A percentile compares a stretch with the other conserved stretches of the same genome.
phyloP scores from a whole-genome alignment of 92 coral and sea anemone species.

The Siderastrea siderea region DNA sequence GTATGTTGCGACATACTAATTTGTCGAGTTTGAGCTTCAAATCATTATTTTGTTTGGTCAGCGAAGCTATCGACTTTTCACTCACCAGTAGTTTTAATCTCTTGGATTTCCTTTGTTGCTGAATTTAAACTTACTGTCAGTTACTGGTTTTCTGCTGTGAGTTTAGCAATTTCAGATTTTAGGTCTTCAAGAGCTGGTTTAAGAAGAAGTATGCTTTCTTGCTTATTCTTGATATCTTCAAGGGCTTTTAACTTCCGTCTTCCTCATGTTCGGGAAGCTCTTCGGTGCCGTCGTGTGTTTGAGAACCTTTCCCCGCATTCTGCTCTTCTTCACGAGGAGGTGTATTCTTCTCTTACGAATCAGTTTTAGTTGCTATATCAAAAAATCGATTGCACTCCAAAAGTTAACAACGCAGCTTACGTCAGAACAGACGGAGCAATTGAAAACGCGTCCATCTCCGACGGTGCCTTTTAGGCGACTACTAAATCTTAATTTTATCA shows the following conservation, averaged over 20 bases:
- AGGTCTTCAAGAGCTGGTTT: neutral
- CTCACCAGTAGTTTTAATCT: too few species aligned
- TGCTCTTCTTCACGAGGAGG: too few species aligned
- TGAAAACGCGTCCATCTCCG: neutral
- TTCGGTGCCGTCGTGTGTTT: neutral
- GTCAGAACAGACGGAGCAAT: neutral
- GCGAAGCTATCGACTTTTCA: too few species aligned
- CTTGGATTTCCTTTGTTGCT: too few species aligned
- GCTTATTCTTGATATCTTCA: neutral
- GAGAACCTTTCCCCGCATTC: neutral
- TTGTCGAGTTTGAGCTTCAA: neutral
- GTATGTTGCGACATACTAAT: neutral
- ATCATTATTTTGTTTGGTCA: too few species aligned
- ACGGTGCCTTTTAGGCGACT: neutral
- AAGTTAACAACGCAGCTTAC: neutral
- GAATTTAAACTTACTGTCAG: neutral
- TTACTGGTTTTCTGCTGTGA: neutral
- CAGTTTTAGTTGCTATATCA: too few species aligned
- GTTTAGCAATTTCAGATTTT: neutral
- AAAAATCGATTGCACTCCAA: neutral
- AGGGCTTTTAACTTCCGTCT: neutral
- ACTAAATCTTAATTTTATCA: too few species aligned
- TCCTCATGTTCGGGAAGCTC: neutral
- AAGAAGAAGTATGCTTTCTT: neutral
- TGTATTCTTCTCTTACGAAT: too few species aligned